Percentiles rank a stretch among this genome's conserved stretches.
Evolutionary conservation across 2,888 invertebrate genomes (phyloP).

Genomic region (Melanotus villosus): DNA sequence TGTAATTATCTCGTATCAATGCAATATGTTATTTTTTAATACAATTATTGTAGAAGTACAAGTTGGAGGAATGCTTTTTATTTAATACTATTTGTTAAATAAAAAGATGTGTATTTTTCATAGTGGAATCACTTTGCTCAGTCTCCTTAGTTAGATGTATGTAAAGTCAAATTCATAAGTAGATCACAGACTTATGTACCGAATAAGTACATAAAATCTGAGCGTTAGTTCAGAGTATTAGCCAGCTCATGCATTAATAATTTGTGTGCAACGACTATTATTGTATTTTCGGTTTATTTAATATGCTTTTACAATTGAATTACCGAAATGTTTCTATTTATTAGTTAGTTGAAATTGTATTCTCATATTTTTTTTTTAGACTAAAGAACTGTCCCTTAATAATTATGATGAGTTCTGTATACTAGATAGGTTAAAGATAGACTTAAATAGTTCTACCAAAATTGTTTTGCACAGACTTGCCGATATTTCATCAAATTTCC

Average conservation of each 20-base stretch:
- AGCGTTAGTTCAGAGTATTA: constrained; percentile 8
- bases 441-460: constrained; percentile 28
- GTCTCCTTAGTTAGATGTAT: constrained; percentile 23
- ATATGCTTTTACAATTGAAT: constrained; percentile 5
- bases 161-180: constrained; percentile 41
- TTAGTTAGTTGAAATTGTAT: constrained; percentile 2
- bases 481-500: constrained; percentile 18
- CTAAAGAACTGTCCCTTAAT: neutral
- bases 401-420: constrained; percentile 1
- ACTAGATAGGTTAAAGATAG: constrained; percentile 15
- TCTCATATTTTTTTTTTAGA: constrained; percentile 10
- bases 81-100: too few relatives aligned
- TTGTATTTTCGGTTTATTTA: constrained; percentile 6
- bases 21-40: too few relatives aligned
- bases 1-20: too few relatives aligned
- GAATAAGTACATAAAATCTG: constrained; percentile 6
- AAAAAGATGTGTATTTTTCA: too few relatives aligned
- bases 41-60: too few relatives aligned
- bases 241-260: constrained; percentile 24
- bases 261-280: constrained; percentile 32
- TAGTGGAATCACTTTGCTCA: too few relatives aligned
- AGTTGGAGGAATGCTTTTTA: too few relatives aligned
- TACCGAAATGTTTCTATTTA: neutral
- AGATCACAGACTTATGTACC: constrained; percentile 14
- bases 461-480: constrained; percentile 36